Evolutionary conservation across 1,140 invertebrate species (phyloP).

Genomic region (Philotrypesis tridentata): DNA sequence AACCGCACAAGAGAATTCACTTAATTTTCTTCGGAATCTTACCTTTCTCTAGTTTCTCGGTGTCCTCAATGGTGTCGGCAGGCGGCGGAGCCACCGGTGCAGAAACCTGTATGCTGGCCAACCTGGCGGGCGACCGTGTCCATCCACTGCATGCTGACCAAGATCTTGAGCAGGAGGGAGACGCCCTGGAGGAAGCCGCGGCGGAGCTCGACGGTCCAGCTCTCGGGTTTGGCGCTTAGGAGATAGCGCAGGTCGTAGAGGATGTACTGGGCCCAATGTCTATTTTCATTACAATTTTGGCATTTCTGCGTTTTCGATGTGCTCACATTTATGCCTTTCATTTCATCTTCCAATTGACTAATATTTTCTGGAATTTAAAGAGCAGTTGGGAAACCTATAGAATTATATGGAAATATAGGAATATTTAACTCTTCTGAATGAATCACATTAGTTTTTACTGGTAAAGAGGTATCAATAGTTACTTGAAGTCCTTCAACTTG

Average conservation of each 20-base stretch:
- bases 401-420: constrained; percentile 63
- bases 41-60: constrained; percentile 41
- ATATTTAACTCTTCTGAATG: constrained; percentile 63
- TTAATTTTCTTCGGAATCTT: background rate
- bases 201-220: no score
- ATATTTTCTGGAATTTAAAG: constrained; percentile 51
- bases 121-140: no score
- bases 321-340: constrained; percentile 59
- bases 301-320: constrained; percentile 60
- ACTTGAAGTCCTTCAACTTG: constrained; percentile 48
- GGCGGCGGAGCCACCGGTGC: constrained; percentile 44
- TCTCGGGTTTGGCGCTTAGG: no score
- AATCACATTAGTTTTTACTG: constrained; percentile 56
- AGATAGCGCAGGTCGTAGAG: no score
- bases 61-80: constrained; percentile 14
- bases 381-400: constrained; percentile 31
- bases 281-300: constrained; percentile 73
- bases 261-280: no score
- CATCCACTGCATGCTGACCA: no score
- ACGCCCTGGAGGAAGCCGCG: no score
- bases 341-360: constrained; percentile 55
- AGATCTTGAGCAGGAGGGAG: no score
- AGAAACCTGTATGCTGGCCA: no score
- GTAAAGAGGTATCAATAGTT: constrained; percentile 55
- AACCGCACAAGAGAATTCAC: background rate